Base-by-base conservation (phyloP, 2,797 vertebrate species). In the Atherinosoma microstoma region DNA sequence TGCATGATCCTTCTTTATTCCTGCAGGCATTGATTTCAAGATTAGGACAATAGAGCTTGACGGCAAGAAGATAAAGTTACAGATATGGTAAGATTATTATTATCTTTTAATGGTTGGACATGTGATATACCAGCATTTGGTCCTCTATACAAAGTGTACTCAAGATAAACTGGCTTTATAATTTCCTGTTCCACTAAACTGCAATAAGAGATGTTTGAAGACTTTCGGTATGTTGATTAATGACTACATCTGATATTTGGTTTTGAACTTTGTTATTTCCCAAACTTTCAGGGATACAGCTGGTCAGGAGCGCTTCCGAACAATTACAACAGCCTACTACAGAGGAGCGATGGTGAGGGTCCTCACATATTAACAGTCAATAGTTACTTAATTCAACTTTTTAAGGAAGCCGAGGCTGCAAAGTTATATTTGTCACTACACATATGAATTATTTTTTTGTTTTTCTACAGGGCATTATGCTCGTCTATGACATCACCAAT, bases 401-500 rank as follows among this genome's bases (percentile, higher is more conserved):
- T 0, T 10, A n/a, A 27, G 10, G 20, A 54, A 29, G n/a, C n/a
- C 4, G 13, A 3, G 1, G 13, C 16, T 58, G 13, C 16, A 63
- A 2, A 35, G 32, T 27, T 47, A 3, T 8, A 7, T 36, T 30
- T 11, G 18, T n/a, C 18, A 20, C 16, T 8, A 45, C 42, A 45
- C 15, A 4, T 6, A 16, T 20, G 6, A 15, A 18, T 2, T 64
- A 6, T 70, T 73, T 59, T 45, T 1, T n/a, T 78, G 0, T 34
- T 73, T 1, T 57, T 75, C 30, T 68, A 29, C 74, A 99, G 98
- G 98, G 98, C 69, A 99, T 99, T 88, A 99, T 99, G 98, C 92
- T 99, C 11, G 98, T 99, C 60, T 99, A 99, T 0, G 98, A 99
- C 92, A 99, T 99, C 89, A 99, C 98, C 88, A 99, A 99, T 1